Percentiles rank a stretch among this genome's conserved stretches.
phyloP scores from a whole-genome alignment of 2,113 vertebrate species.

The Proteles cristata region DNA sequence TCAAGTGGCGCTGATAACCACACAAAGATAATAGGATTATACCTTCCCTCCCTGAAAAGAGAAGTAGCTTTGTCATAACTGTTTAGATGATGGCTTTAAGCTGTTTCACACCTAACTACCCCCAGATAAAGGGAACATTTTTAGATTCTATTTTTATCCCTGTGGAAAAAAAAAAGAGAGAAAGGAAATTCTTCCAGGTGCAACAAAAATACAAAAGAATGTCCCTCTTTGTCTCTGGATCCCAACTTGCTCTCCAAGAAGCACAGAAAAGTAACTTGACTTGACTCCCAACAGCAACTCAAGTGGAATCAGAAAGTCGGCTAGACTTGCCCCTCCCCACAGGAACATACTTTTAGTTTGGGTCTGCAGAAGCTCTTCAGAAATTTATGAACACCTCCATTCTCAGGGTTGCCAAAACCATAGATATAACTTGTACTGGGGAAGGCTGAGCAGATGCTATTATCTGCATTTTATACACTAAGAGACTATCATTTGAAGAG shows the following conservation, averaged over 20 bases:
- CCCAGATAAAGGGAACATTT: conserved; percentile 63
- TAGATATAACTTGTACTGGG: background rate
- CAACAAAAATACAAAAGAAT: conserved; percentile 20
- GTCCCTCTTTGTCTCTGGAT: background rate
- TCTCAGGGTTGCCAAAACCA: background rate
- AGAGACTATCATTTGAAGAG: conserved; percentile 19
- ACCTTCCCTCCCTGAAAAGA: conserved; percentile 56
- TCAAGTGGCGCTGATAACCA: conserved; percentile 76
- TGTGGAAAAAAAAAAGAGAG: background rate
- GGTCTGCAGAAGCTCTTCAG: background rate
- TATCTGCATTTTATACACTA: background rate
- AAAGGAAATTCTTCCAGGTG: conserved; percentile 20
- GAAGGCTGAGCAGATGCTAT: background rate
- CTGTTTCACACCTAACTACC: conserved; percentile 74
- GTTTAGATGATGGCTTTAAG: conserved; percentile 70
- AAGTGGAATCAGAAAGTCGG: background rate
- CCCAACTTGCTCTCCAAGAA: background rate
- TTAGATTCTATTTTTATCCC: conserved; percentile 68
- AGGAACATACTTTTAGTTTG: background rate
- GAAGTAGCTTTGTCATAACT: conserved; percentile 71
- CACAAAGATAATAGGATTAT: conserved; percentile 80
- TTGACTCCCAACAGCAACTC: background rate
- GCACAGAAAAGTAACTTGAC: background rate
- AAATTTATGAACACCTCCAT: background rate
- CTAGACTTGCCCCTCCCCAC: background rate